Evolutionary conservation across 2,113 vertebrate genomes (phyloP), one percentile per base, ranked within the genome.

Genomic region (Cnemophilus loriae): DNA sequence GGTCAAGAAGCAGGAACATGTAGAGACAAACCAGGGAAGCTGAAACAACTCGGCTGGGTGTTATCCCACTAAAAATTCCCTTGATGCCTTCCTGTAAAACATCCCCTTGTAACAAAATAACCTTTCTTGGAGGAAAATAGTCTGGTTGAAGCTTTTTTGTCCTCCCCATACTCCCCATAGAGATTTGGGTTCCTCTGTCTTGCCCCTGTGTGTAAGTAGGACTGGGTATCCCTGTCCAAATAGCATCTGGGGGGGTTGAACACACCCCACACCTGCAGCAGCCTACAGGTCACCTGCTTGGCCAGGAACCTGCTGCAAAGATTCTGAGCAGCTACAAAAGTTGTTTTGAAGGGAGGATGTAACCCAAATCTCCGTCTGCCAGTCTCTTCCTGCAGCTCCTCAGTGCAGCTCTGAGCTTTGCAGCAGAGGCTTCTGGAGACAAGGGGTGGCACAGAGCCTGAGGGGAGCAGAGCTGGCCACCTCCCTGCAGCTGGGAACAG

Each of bases 11-110:
- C 39, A 95, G 69, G 52, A 93, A 95, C 90, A 50, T 93, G 95
- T 81, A 95, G 91, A 93, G 86, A 77, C 94, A 95, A 93, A 95
- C 86, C 80, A 86, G 76, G 47, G 83, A 92, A 81, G 84, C 73
- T 89, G 71, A 81, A 89, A 86, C 77, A 28, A 83, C 69, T 74
- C 52, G 80, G 55, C 41, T 78, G 73, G 76, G 57, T 88, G 53
- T 70, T 92, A 89, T 47, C 42, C 75, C 86, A 84, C 83, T 46
- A n/a, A 96, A 94, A 80, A 88, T 78, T 86, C 88, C 79, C 96
- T 93, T 53, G 35, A 47, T 74, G 33, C 52, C 64, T 87, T 93
- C 89, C 83, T 89, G 52, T 86, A 77, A 93, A 81, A 89, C 64
- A 92, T 84, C 89, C 60, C 71, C 68, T 77, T 84, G 33, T 53